Base-by-base conservation (phyloP, 2,113 vertebrate species). In the Holacanthus passer region DNA sequence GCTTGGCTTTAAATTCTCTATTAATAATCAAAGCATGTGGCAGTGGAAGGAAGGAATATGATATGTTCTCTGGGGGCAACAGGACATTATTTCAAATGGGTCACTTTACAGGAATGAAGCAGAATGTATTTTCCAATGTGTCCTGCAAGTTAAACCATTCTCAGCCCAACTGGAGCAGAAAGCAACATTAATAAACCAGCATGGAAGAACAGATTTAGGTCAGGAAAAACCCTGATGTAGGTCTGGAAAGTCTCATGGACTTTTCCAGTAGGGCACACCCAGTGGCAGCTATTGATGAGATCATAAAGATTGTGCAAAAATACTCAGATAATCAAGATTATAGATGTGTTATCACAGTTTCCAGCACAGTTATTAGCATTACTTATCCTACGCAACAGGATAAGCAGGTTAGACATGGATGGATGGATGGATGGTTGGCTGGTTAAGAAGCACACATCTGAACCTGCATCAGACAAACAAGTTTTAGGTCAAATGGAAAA, bases 401-500 rank as follows among this genome's bases (percentile, higher is more conserved):
- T 43, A 35, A 71, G 58, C 32, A 14, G 16, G 65, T 71, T 22
- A n/a, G 35, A 64, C 45, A 55, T 39, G 52, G 58, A 43, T 39
- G 47, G 37, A 76, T 9, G 45, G 58, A 50, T 27, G 50, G 31
- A 72, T 39, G 47, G 37, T 71, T 9, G 45, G 58, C 43, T 27
- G 50, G 31, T 66, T 14, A 43, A 48, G 41, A 74, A 63, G 9
- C 4, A 11, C 4, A 35, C 37, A 43, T 67, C 41, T 50, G 13
- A 20, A 60, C 9, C 32, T 0, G 16, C 37, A 45, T 16, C 32
- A 48, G 31, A 63, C 32, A 47, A 66, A 71, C 53, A 68, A n/a
- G 47, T 77, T 87, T 43, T 12, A n/a, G 43, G 17, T 22, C 48
- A 41, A 68, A 65, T 31, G 83, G 87, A 85, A 85, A 88, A 68